phyloP scores from a whole-genome alignment of 2,113 vertebrate genomes.

The Oenanthe oenanthe region DNA sequence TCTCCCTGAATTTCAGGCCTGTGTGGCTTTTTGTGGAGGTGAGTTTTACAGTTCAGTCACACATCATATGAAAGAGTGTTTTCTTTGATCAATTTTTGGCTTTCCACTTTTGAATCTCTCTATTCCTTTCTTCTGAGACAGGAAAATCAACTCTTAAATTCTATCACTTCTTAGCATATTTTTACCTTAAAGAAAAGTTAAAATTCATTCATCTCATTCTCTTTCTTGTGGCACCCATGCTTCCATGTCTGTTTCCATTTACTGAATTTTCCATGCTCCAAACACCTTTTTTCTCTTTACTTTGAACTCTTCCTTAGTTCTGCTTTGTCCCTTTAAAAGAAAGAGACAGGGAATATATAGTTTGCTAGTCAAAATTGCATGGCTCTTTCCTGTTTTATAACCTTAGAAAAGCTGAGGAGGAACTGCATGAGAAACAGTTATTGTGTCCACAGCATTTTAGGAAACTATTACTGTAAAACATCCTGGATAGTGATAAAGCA shows the following conservation, averaged over 20 bases:
- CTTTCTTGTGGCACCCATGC: neutral
- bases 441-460: neutral
- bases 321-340: neutral
- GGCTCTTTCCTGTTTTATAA: neutral
- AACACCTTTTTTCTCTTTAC: neutral
- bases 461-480: neutral
- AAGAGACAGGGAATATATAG: neutral
- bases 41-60: constrained; percentile 19
- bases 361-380: neutral
- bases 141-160: neutral
- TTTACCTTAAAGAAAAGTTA: neutral
- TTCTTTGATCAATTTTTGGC: constrained; percentile 49
- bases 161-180: neutral
- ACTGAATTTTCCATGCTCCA: neutral
- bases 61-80: neutral
- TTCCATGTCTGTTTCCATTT: neutral
- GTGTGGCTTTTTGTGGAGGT: neutral
- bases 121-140: neutral
- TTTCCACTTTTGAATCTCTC: constrained; percentile 12
- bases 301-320: neutral
- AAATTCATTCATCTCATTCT: neutral
- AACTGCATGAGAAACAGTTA: neutral
- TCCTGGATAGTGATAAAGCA: neutral
- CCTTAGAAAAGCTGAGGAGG: neutral
- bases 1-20: neutral